Conservation (phyloP, 2,113 vertebrate species). For the Azemiops feae region DNA sequence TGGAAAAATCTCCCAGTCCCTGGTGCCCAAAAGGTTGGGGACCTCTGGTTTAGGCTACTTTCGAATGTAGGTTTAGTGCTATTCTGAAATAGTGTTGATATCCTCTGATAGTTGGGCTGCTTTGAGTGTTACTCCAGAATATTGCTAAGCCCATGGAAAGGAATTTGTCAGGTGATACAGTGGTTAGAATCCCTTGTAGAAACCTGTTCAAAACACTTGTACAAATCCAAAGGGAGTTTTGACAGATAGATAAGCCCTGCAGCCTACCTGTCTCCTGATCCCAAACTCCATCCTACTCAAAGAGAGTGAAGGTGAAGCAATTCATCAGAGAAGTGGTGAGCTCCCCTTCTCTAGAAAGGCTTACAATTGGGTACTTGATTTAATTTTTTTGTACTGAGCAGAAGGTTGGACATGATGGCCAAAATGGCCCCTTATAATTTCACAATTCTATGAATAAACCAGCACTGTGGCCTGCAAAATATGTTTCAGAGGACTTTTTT, state of each 20-base stretch:
- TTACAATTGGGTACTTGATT: neutral
- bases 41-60: neutral
- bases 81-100: neutral
- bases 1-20: too few species aligned
- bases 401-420: neutral
- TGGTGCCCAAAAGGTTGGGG: too few species aligned
- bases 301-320: neutral
- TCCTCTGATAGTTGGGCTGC: neutral
- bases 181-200: neutral
- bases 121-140: neutral
- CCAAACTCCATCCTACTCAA: neutral
- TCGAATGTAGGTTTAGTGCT: neutral
- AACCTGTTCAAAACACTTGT: neutral
- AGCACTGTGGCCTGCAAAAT: neutral
- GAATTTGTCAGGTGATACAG: neutral
- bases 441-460: neutral
- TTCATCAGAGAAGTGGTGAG: neutral
- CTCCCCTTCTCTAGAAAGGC: neutral
- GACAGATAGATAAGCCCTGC: neutral
- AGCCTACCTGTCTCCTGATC: neutral
- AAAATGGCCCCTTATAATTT: neutral
- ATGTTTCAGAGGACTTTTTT: neutral
- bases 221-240: neutral
- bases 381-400: neutral
- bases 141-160: neutral